A percentile compares a stretch with the other conserved stretches of the same genome.
These are phyloP conservation scores for Nemopilema nomurai DNA, from an alignment of 30 jellyfish, hydroid and myxozoan species.

Conservation along the genomic window DNA sequence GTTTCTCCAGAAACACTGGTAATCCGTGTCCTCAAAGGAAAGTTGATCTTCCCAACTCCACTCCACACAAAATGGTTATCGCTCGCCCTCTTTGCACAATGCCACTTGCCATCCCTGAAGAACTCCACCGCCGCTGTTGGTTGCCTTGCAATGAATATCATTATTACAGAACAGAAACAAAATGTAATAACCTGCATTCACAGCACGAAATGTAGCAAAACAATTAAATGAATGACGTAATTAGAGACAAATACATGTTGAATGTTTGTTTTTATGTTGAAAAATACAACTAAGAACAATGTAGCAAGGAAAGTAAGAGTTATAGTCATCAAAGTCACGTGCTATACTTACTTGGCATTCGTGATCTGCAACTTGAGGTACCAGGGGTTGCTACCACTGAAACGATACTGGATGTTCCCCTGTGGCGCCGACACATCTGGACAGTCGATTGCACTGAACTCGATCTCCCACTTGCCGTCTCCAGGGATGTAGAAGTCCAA, in stretches of 20 bases:
- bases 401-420: slow-evolving; percentile 71
- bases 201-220: too few relatives aligned
- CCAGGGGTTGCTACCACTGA: slow-evolving; percentile 68
- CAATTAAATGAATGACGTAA: too few relatives aligned
- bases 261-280: too few relatives aligned
- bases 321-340: too few relatives aligned
- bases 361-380: slow-evolving; percentile 78
- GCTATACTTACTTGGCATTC: slow-evolving; percentile 78
- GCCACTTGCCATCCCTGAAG: slow-evolving; percentile 85
- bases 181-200: too few relatives aligned
- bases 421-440: slow-evolving; percentile 80
- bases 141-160: slow-evolving; percentile 35
- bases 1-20: slow-evolving; percentile 90
- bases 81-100: slow-evolving; percentile 66
- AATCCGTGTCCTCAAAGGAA: slow-evolving; percentile 76
- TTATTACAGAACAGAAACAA: too few relatives aligned
- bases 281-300: too few relatives aligned
- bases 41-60: slow-evolving; percentile 59
- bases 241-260: too few relatives aligned
- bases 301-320: too few relatives aligned
- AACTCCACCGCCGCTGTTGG: slow-evolving; percentile 86
- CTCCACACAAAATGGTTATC: slow-evolving; percentile 70
- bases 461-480: slow-evolving; percentile 74
- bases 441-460: slow-evolving; percentile 82
- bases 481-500: slow-evolving; percentile 78